These are phyloP conservation scores for Mesorhabditis spiculigera DNA, from an alignment of 2,888 invertebrate species.

Conservation along the genomic window DNA sequence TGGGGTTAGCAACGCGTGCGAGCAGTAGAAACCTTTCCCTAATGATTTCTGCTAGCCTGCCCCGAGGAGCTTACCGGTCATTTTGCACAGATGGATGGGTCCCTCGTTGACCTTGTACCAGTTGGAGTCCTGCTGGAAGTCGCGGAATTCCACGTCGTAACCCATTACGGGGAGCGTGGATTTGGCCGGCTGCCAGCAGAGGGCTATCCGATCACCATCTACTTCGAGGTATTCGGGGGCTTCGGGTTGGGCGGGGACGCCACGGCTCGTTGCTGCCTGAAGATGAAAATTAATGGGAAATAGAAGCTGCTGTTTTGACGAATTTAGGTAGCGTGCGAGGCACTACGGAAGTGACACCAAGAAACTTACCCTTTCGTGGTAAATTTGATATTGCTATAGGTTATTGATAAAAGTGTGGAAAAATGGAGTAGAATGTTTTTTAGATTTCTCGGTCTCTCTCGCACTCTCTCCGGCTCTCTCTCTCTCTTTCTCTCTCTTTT, in stretches of 20 bases:
- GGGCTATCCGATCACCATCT: conserved; percentile 48
- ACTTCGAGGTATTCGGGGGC: conserved; percentile 55
- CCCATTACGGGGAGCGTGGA: conserved; percentile 56
- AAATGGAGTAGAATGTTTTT: too few relatives aligned
- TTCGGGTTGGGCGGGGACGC: conserved; percentile 44
- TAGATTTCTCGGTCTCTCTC: too few relatives aligned
- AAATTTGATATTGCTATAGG: too few relatives aligned
- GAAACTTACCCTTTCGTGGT: too few relatives aligned
- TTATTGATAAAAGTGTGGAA: too few relatives aligned
- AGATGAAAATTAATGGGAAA: background rate
- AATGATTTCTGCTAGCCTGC: background rate
- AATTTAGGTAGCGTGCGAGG: too few relatives aligned
- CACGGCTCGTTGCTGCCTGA: conserved; percentile 7
- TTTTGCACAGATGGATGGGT: conserved; percentile 55
- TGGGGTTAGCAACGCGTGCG: background rate
- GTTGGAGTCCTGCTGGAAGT: conserved; percentile 49
- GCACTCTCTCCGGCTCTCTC: too few relatives aligned
- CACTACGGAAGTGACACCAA: too few relatives aligned
- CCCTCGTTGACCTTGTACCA: conserved; percentile 58
- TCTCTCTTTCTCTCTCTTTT: too few relatives aligned
- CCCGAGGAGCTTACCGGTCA: conserved; percentile 38
- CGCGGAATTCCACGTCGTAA: conserved; percentile 58
- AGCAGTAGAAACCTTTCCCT: background rate
- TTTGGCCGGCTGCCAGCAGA: conserved; percentile 57
- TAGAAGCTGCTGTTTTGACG: too few relatives aligned